A percentile compares a stretch with the other conserved stretches of the same genome.
Evolutionary conservation across 2,113 vertebrate species (phyloP).

Genomic region (Perca fluviatilis): DNA sequence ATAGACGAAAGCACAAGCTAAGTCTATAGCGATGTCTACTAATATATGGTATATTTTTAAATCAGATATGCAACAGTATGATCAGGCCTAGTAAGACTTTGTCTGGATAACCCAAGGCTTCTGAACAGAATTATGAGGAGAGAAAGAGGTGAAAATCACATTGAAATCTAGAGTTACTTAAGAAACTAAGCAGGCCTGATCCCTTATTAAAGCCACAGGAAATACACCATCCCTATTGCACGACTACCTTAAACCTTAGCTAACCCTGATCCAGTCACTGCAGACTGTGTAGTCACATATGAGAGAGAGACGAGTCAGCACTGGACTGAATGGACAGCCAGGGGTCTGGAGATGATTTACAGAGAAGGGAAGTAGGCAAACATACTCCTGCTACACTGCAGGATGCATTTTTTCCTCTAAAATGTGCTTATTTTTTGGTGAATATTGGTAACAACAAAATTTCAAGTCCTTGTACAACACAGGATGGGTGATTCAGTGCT

Average conservation of each 20-base stretch:
- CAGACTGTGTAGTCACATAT: neutral
- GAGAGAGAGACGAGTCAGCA: neutral
- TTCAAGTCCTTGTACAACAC: too few relatives aligned
- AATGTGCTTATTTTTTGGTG: too few relatives aligned
- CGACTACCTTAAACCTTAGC: slow-evolving; percentile 4
- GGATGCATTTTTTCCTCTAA: too few relatives aligned
- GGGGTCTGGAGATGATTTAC: too few relatives aligned
- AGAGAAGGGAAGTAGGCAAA: too few relatives aligned
- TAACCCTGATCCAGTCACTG: slow-evolving; percentile 1
- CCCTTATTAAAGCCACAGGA: slow-evolving; percentile 18
- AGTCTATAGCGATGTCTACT: too few relatives aligned
- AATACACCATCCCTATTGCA: neutral
- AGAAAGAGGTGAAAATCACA: neutral
- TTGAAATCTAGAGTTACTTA: slow-evolving; percentile 3
- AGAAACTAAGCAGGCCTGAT: neutral
- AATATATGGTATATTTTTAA: neutral
- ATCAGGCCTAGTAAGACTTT: neutral
- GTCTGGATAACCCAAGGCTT: neutral
- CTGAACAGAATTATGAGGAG: neutral
- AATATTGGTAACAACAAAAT: too few relatives aligned
- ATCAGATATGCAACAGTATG: neutral
- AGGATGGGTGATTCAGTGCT: too few relatives aligned
- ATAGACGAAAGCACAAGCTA: too few relatives aligned
- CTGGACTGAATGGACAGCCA: neutral
- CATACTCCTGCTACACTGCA: too few relatives aligned